Evolutionary conservation across 2,797 vertebrate genomes (phyloP).

Genomic region (Circus cinereus): DNA sequence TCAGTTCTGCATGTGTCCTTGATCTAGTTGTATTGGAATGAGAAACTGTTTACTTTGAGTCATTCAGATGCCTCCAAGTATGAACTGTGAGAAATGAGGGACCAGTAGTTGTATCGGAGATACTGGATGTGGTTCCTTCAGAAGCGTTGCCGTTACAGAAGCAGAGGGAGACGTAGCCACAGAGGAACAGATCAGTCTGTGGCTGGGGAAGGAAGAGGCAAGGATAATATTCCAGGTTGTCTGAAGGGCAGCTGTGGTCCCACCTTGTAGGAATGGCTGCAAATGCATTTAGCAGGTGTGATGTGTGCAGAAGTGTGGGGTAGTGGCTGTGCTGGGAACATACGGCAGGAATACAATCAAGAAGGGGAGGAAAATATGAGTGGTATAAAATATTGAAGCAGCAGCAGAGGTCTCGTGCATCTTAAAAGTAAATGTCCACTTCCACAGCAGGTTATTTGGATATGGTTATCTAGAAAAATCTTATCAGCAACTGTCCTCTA

Average conservation of each 20-base stretch:
- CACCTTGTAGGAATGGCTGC: background rate
- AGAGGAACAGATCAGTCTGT: background rate
- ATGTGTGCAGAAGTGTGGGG: background rate
- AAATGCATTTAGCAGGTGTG: background rate
- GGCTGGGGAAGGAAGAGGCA: background rate
- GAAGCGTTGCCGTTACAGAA: background rate
- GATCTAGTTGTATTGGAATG: background rate
- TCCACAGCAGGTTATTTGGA: background rate
- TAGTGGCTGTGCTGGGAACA: background rate
- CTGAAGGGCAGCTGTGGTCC: background rate
- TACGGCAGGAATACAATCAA: background rate
- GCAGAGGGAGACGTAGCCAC: accelerated
- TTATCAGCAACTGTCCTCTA: background rate
- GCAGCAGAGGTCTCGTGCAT: background rate
- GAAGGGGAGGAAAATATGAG: background rate
- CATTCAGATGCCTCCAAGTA: background rate
- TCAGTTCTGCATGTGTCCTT: background rate
- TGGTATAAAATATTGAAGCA: background rate
- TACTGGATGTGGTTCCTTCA: background rate
- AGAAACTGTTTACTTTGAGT: background rate
- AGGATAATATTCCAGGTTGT: background rate
- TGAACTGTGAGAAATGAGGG: background rate
- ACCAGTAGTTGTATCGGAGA: background rate
- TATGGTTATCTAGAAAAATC: background rate
- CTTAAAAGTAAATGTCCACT: background rate